Conservation (phyloP, 2,797 vertebrate genomes). For the Catostomus latipinnis region DNA sequence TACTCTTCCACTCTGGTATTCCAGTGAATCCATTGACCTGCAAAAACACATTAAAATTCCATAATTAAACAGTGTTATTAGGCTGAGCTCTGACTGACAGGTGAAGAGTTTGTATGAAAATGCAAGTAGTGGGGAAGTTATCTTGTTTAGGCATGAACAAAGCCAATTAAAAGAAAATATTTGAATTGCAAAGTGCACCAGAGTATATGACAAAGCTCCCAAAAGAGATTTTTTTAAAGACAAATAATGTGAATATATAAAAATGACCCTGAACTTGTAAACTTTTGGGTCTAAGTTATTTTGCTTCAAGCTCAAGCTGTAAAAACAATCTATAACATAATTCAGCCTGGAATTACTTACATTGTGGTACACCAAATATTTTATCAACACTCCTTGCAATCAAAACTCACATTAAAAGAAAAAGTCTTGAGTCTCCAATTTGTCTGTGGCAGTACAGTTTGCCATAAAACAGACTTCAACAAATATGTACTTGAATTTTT, state of each 20-base stretch:
- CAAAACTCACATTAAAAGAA: conserved; percentile 3
- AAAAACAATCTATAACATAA: background rate
- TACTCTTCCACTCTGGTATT: conserved; percentile 83
- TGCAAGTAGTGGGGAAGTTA: background rate
- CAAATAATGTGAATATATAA: background rate
- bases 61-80: conserved; percentile 20
- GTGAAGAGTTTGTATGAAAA: background rate
- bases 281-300: background rate
- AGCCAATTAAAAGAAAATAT: conserved; percentile 13
- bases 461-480: background rate
- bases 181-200: conserved; percentile 15
- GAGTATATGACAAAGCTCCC: background rate
- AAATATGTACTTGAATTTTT: too few species aligned
- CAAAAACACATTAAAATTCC: conserved; percentile 19
- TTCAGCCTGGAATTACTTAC: background rate
- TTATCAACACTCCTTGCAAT: background rate
- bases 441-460: background rate
- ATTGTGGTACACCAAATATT: background rate
- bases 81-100: background rate
- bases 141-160: background rate
- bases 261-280: conserved; percentile 3
- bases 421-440: background rate
- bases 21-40: conserved; percentile 95
- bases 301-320: background rate
- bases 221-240: conserved; percentile 2